Evolutionary conservation across 92 coral and sea anemone genomes (phyloP).

Genomic region (Heteractis magnifica): DNA sequence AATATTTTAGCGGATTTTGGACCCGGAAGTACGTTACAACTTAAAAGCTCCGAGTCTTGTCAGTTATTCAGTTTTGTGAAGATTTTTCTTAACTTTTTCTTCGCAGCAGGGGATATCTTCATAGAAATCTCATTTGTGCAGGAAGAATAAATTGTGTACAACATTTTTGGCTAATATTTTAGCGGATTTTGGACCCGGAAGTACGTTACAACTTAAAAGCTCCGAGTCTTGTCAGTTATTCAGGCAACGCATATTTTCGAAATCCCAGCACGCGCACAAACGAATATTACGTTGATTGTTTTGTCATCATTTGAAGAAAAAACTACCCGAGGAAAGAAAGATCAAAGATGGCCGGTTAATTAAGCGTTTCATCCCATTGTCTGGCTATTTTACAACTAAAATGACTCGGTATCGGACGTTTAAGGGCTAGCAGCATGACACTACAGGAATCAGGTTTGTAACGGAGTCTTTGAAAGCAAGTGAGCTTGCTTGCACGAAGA

Average conservation of each 20-base stretch:
- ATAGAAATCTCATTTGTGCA: too few relatives aligned
- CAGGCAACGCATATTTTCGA: neutral
- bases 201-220: neutral
- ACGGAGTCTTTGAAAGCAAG: neutral
- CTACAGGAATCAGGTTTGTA: slow-evolving; percentile 6
- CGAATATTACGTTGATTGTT: neutral
- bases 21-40: neutral
- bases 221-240: neutral
- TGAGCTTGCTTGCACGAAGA: neutral
- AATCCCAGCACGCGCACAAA: neutral
- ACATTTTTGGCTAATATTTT: too few relatives aligned
- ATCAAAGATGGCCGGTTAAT: neutral
- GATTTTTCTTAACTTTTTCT: neutral
- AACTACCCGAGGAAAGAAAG: neutral
- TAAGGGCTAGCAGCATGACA: neutral
- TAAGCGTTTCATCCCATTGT: neutral
- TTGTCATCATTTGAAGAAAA: neutral
- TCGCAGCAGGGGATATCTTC: too few relatives aligned
- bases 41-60: neutral
- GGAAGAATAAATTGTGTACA: too few relatives aligned
- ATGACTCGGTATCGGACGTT: neutral
- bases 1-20: neutral
- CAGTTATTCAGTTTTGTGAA: neutral
- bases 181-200: neutral
- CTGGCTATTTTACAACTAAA: neutral